Percentiles rank a stretch among this genome's conserved stretches.
These are phyloP conservation scores for Penaeus japonicus DNA, from an alignment of 1,140 invertebrate species.

Conservation along the genomic window DNA sequence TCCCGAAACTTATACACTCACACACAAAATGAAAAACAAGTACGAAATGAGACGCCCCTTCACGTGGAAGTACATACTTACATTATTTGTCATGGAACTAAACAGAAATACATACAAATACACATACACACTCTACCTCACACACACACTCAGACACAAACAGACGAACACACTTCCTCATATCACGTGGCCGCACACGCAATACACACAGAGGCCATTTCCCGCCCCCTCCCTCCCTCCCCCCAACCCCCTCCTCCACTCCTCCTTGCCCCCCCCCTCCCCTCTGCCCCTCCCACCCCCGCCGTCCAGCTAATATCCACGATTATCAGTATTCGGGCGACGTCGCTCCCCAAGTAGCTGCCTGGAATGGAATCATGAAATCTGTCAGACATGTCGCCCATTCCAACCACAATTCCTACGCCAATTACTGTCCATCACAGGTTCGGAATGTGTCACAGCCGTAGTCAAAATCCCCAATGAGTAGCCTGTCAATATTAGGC, in stretches of 20 bases:
- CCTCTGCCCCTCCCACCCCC: background rate
- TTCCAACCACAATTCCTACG: conserved; percentile 23
- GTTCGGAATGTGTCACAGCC: conserved; percentile 10
- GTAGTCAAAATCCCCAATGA: conserved; percentile 13
- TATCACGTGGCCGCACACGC: too few relatives aligned
- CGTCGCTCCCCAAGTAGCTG: conserved; percentile 10
- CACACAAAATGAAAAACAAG: too few relatives aligned
- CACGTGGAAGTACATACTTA: too few relatives aligned
- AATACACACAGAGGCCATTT: too few relatives aligned
- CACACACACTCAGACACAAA: too few relatives aligned
- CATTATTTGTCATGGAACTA: too few relatives aligned
- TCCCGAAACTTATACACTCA: too few relatives aligned
- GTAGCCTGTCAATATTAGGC: background rate
- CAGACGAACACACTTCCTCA: too few relatives aligned
- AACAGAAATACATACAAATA: too few relatives aligned
- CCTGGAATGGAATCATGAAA: conserved; percentile 30
- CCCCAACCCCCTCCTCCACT: background rate
- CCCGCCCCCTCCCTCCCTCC: too few relatives aligned
- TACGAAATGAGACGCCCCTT: too few relatives aligned
- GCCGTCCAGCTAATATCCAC: conserved; percentile 4
- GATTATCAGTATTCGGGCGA: conserved; percentile 3
- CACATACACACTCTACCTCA: too few relatives aligned
- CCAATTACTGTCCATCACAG: conserved; percentile 31
- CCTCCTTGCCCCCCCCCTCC: background rate
- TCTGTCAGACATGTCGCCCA: background rate